A percentile compares a stretch with the other conserved stretches of the same genome.
Conservation (phyloP, 2,113 vertebrate genomes). For the Etia nguti region DNA sequence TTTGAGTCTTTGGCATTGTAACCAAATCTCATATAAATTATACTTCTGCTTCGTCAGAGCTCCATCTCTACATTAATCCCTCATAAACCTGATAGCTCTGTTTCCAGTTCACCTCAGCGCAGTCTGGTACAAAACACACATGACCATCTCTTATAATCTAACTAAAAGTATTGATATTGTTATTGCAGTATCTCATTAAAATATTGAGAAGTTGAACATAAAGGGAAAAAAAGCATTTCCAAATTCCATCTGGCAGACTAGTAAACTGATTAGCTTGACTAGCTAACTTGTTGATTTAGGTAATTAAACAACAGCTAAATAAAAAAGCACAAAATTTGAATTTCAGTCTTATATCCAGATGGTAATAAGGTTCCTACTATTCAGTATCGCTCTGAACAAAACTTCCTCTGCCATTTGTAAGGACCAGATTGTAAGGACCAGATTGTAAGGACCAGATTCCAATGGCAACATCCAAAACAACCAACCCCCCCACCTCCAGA, state of each 20-base stretch:
- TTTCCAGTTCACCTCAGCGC: not conserved
- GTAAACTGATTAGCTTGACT: not conserved
- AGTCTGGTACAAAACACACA: not conserved
- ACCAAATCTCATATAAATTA: not conserved
- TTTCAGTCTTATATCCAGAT: not conserved
- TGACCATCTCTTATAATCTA: fast-evolving
- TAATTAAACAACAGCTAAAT: not conserved
- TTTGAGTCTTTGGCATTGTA: fast-evolving
- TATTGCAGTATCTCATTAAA: not conserved
- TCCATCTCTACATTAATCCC: not conserved
- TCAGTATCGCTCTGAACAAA: not conserved
- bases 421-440: too few species aligned
- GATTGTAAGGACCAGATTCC: fast-evolving
- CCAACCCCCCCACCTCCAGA: not conserved
- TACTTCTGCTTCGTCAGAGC: not conserved
- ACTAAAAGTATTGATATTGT: not conserved
- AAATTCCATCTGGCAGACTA: fast-evolving
- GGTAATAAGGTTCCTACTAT: not conserved
- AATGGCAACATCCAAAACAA: not conserved
- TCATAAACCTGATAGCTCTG: not conserved
- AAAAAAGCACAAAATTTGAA: not conserved
- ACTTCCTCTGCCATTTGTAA: too few species aligned
- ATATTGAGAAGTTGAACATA: not conserved
- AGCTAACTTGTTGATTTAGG: not conserved
- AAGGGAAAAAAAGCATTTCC: not conserved